phyloP scores from a whole-genome alignment of 2,888 invertebrate species.

The Seladonia tumulorum region DNA sequence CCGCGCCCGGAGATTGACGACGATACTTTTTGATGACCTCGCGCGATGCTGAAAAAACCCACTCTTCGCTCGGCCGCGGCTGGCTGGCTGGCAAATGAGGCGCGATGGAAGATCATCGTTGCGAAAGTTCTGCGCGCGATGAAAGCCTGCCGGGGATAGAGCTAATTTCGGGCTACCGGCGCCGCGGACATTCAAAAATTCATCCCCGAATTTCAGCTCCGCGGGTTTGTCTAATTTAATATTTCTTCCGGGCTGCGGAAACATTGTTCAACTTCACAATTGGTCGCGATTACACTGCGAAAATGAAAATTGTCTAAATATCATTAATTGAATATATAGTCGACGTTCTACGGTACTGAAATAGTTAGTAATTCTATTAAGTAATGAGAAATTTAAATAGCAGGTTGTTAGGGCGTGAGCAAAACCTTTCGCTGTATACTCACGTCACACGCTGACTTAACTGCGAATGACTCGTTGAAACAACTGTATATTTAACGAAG shows the following conservation, averaged over 20 bases:
- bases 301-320: too few relatives aligned
- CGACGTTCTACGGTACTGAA: too few relatives aligned
- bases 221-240: not conserved
- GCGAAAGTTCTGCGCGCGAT: not conserved
- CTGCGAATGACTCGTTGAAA: too few relatives aligned
- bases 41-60: not conserved
- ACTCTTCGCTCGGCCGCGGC: too few relatives aligned
- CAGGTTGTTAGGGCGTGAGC: too few relatives aligned
- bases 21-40: not conserved
- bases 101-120: not conserved
- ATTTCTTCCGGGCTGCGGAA: not conserved
- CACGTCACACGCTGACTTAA: too few relatives aligned
- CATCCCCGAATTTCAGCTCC: not conserved
- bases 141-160: not conserved
- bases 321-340: too few relatives aligned
- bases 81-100: not conserved
- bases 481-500: too few relatives aligned
- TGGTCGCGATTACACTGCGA: too few relatives aligned
- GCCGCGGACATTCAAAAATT: not conserved
- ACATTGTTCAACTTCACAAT: not conserved
- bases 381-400: too few relatives aligned
- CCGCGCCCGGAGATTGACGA: not conserved
- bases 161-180: not conserved
- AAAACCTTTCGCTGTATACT: too few relatives aligned
- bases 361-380: too few relatives aligned